phyloP scores from a whole-genome alignment of 2,888 invertebrate genomes.

The Cryptus viduatorius region DNA sequence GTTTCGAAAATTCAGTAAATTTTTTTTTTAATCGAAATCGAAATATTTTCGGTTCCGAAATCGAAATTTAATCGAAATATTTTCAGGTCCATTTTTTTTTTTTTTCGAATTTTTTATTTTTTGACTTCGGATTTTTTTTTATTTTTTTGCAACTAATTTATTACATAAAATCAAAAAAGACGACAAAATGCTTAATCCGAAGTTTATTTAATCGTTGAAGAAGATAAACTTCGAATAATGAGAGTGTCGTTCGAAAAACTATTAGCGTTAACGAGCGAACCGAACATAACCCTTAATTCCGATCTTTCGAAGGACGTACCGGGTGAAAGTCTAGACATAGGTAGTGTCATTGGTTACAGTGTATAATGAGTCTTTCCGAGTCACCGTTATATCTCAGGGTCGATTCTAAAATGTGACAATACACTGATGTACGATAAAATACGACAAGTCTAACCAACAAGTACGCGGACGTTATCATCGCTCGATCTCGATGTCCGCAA shows the following conservation, averaged over 20 bases:
- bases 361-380: conserved; percentile 28
- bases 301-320: conserved; percentile 42
- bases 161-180: no score
- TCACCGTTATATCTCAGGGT: conserved; percentile 53
- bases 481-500: background rate
- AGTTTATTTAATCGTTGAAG: background rate
- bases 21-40: no score
- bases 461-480: background rate
- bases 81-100: no score
- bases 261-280: conserved; percentile 34
- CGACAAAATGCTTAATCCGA: no score
- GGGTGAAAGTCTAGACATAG: conserved; percentile 39
- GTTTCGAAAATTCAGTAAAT: no score
- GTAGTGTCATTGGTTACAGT: conserved; percentile 14
- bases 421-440: conserved; percentile 10
- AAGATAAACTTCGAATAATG: conserved; percentile 5
- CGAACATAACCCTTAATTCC: conserved; percentile 10
- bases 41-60: no score
- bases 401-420: conserved; percentile 37
- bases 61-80: no score
- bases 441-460: background rate
- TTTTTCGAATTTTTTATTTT: no score
- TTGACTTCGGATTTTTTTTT: no score
- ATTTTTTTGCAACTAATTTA: no score
- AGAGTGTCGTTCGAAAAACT: background rate